Evolutionary conservation across 2,113 vertebrate genomes (phyloP).

Genomic region (Phaethornis superciliosus): DNA sequence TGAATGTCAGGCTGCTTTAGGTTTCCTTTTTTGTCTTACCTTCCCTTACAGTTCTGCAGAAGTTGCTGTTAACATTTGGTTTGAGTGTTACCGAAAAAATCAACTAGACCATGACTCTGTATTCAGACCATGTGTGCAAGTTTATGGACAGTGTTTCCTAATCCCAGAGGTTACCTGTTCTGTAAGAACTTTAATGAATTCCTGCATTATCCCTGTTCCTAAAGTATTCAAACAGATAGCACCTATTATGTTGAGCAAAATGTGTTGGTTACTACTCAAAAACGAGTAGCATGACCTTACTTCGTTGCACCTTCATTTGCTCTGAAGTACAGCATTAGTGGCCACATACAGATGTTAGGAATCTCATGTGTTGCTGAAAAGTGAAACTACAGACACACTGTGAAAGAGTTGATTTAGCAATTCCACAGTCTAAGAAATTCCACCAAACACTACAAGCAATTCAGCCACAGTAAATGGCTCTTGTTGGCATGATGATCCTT

Average conservation of each 20-base stretch:
- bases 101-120: rapidly evolving
- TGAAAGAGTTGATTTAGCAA: background rate
- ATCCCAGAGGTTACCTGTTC: background rate
- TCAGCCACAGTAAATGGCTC: background rate
- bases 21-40: background rate
- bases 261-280: background rate
- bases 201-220: background rate
- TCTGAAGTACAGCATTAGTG: background rate
- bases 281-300: background rate
- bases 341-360: background rate
- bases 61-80: background rate
- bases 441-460: background rate
- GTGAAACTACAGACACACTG: background rate
- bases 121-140: rapidly evolving
- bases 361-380: background rate
- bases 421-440: background rate
- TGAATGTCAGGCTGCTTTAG: background rate
- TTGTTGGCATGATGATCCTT: background rate
- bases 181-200: background rate
- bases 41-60: background rate
- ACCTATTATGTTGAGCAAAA: background rate
- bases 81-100: background rate
- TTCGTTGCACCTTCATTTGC: background rate
- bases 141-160: background rate
- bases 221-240: background rate